Evolutionary conservation across 2,888 invertebrate genomes (phyloP), one percentile per base, ranked within the genome.

Genomic region (Oithona nana): DNA sequence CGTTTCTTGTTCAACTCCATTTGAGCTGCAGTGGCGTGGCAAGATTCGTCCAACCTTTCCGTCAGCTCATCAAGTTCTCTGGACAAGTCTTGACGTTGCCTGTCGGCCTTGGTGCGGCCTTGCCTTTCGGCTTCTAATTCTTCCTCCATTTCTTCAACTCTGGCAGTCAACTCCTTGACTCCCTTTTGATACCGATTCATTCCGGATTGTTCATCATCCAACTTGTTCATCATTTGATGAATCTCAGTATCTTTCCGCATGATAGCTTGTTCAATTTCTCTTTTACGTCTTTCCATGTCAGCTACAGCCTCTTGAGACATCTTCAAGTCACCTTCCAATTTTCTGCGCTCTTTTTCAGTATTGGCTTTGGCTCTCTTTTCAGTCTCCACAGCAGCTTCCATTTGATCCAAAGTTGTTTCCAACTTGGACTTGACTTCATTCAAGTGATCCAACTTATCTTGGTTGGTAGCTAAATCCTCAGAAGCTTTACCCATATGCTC

Each of bases 1-100:
- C 98, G 89, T 80, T 98, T 97, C 84, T 98, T 98, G 86, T 98
- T 98, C 74, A 98, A 85, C 78, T 98, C 95, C 75, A 92, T 89
- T 78, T 97, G 97, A 69, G 97, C 95, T 61, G 93, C 88, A 69
- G 98, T 98, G 71, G 97, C 97, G 74, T 97, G 98, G 73, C 95
- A 95, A 71, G 97, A 94, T 78, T 98, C 97, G 76, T 98, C 98
- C 69, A 94, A 83, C 71, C 92, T 86, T 78, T 94, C 94, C 71
- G 92, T 90, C 72, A 94, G 80, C 78, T 95, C 94, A 71, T 97
- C 95, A 67, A 97, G 82, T 76, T 98, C 97, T 68, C 94, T 86
- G 67, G 93, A 90, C 72, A 97, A 81, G 75, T 97, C 97, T 71
- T 88, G 86, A 70, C 95, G 88, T 78, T 95, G 94, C 76, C 97